Percentiles rank a stretch among this genome's conserved stretches.
phyloP scores from a whole-genome alignment of 2,797 vertebrate species.

The Chromobotia macracanthus region DNA sequence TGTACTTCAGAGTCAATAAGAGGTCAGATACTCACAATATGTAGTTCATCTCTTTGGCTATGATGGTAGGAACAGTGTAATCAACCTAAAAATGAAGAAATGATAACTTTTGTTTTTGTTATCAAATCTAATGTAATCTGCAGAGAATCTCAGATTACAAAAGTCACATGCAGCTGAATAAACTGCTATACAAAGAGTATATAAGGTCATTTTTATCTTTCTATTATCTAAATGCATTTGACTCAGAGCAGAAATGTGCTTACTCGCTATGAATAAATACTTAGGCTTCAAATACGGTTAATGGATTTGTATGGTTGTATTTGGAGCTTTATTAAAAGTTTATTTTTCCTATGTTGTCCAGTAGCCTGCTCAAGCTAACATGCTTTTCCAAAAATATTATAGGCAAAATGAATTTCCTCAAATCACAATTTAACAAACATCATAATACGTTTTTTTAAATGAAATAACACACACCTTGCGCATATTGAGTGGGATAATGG shows the following conservation, averaged over 20 bases:
- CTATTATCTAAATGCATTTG: not conserved
- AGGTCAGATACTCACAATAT: slow-evolving; percentile 89
- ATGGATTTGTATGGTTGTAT: not conserved
- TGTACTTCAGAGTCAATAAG: not conserved
- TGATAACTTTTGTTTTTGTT: not conserved
- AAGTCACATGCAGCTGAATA: not conserved
- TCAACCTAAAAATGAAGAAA: slow-evolving; percentile 81
- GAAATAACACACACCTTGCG: slow-evolving; percentile 79
- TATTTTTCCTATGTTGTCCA: not conserved
- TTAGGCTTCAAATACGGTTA: too few species aligned
- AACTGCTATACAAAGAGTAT: not conserved
- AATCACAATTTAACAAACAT: too few species aligned
- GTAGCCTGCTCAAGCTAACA: too few species aligned
- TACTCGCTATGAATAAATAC: not conserved
- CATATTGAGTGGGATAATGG: slow-evolving; percentile 88
- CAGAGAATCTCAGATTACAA: not conserved
- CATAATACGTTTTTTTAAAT: too few species aligned
- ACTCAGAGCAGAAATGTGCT: not conserved
- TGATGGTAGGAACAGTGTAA: slow-evolving; percentile 89
- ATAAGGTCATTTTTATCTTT: not conserved
- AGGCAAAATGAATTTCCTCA: too few species aligned
- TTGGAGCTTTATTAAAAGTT: not conserved
- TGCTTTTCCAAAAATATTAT: too few species aligned
- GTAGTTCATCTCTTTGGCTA: slow-evolving; percentile 93
- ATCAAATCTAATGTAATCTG: not conserved